Evolutionary conservation across 2,113 vertebrate genomes (phyloP).

Genomic region (Axis porcinus): DNA sequence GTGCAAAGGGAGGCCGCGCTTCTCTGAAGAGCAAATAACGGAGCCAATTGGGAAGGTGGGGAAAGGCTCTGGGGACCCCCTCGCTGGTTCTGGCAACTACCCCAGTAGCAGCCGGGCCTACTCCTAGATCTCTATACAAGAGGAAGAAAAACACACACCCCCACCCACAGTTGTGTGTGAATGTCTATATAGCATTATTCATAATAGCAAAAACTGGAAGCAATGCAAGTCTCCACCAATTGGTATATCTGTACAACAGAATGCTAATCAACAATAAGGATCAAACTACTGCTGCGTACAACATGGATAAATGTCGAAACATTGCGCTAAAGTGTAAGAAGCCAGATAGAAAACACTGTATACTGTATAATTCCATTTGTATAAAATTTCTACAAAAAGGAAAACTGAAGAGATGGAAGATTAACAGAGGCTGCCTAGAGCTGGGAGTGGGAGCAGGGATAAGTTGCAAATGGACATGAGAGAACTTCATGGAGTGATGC

Average conservation of each 20-base stretch:
- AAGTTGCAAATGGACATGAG: neutral
- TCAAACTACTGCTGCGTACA: neutral
- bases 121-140: neutral
- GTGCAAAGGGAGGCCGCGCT: accelerated
- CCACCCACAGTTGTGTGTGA: neutral
- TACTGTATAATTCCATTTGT: neutral
- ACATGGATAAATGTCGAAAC: neutral
- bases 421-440: neutral
- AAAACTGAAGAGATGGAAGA: neutral
- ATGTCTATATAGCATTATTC: neutral
- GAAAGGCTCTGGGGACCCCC: neutral
- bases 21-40: neutral
- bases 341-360: neutral
- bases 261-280: neutral
- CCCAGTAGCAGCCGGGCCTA: neutral
- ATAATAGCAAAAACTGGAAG: neutral
- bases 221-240: neutral
- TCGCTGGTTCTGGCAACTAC: neutral
- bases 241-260: neutral
- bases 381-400: neutral
- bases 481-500: neutral
- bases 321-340: neutral
- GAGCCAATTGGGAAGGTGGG: neutral
- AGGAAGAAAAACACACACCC: neutral
- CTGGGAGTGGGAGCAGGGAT: neutral